Percentiles rank a stretch among this genome's conserved stretches.
These are phyloP conservation scores for Agonopterix arenella DNA, from an alignment of 2,888 invertebrate species.

Conservation along the genomic window DNA sequence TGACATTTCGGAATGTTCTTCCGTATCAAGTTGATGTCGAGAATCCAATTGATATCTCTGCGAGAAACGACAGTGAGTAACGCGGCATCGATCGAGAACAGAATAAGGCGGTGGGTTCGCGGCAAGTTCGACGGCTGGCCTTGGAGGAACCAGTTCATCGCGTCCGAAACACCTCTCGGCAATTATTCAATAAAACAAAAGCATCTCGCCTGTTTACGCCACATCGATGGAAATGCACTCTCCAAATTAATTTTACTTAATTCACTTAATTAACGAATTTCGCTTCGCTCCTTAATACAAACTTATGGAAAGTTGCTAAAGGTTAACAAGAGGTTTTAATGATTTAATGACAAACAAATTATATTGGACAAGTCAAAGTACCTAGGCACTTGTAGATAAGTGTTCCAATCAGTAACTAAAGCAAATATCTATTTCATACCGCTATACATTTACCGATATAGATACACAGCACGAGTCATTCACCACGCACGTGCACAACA, in stretches of 20 bases:
- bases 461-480: slow-evolving; percentile 28
- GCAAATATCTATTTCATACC: no score
- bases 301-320: no score
- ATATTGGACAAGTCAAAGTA: slow-evolving; percentile 9
- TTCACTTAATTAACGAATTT: slow-evolving; percentile 41
- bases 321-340: no score
- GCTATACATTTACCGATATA: neutral
- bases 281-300: neutral
- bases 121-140: slow-evolving; percentile 73
- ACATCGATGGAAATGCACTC: slow-evolving; percentile 49
- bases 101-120: slow-evolving; percentile 36
- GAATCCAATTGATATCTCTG: neutral
- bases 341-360: no score
- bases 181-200: slow-evolving; percentile 77
- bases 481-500: slow-evolving; percentile 64
- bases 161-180: slow-evolving; percentile 73
- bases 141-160: slow-evolving; percentile 70
- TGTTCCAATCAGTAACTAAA: no score
- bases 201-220: slow-evolving; percentile 59
- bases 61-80: neutral
- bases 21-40: no score
- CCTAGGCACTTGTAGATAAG: slow-evolving; percentile 4
- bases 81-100: slow-evolving; percentile 12
- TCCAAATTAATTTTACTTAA: slow-evolving; percentile 49
- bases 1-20: neutral